Conservation (phyloP, 2,797 vertebrate species). For the Holocentrus rufus region DNA sequence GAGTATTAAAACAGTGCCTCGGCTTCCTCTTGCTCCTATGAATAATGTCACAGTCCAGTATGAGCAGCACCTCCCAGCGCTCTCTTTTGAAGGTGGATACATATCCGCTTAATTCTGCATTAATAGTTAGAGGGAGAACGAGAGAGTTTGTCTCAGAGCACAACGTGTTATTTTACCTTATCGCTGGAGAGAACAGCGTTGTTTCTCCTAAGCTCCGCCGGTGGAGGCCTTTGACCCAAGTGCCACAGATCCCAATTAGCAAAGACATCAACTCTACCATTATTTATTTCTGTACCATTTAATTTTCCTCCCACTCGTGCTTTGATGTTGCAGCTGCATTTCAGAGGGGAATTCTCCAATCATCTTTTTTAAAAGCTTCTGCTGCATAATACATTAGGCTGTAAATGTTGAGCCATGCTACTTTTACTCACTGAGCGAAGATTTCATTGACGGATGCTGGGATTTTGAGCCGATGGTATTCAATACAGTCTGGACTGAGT, state of each 20-base stretch:
- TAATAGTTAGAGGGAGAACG: not conserved
- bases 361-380: slow-evolving; percentile 73
- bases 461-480: not conserved
- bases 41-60: not conserved
- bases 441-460: slow-evolving; percentile 52
- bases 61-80: not conserved
- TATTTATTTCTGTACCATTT: slow-evolving; percentile 78
- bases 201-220: slow-evolving; percentile 30
- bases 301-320: slow-evolving; percentile 73
- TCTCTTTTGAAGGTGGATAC: no score
- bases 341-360: slow-evolving; percentile 75
- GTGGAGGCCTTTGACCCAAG: slow-evolving; percentile 65
- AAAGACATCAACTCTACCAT: slow-evolving; percentile 75
- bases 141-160: slow-evolving; percentile 13
- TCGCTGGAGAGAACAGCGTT: slow-evolving; percentile 20
- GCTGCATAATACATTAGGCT: slow-evolving; percentile 75
- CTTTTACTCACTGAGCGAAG: slow-evolving; percentile 49
- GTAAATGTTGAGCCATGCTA: slow-evolving; percentile 69
- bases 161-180: slow-evolving; percentile 22
- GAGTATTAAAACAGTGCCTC: slow-evolving; percentile 4
- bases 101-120: not conserved
- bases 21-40: not conserved
- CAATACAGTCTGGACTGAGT: slow-evolving; percentile 16
- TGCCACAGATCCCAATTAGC: slow-evolving; percentile 76
- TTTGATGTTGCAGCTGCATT: slow-evolving; percentile 76